Conservation (phyloP, 2,888 invertebrate genomes). For the Punctoribates punctum region DNA sequence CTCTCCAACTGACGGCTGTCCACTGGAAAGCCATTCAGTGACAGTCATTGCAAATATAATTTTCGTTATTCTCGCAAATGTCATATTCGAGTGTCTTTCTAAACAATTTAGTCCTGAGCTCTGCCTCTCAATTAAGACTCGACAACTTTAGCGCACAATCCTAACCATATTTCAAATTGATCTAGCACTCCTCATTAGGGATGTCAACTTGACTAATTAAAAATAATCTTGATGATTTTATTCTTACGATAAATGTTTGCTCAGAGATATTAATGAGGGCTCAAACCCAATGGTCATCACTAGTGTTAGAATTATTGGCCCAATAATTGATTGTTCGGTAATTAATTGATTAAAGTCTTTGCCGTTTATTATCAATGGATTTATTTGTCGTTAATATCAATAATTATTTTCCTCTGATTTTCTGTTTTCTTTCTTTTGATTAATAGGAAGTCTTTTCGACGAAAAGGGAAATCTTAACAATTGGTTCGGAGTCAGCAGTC, state of each 20-base stretch:
- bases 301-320: neutral
- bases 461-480: slow-evolving; percentile 33
- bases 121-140: too few species aligned
- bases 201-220: too few species aligned
- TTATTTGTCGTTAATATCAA: neutral
- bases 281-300: too few species aligned
- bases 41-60: too few species aligned
- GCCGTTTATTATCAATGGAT: neutral
- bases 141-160: too few species aligned
- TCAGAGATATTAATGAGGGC: too few species aligned
- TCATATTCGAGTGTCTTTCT: neutral
- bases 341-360: neutral
- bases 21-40: too few species aligned
- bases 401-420: neutral
- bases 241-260: too few species aligned
- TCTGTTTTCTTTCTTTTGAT: slow-evolving; percentile 3
- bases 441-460: slow-evolving; percentile 41
- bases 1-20: neutral
- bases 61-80: neutral
- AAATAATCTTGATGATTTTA: too few species aligned
- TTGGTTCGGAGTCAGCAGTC: slow-evolving; percentile 29
- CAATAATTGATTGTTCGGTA: neutral
- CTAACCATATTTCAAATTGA: too few species aligned
- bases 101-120: too few species aligned
- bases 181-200: too few species aligned